phyloP scores from a whole-genome alignment of 2,888 invertebrate species.

The Hetaerina titia region DNA sequence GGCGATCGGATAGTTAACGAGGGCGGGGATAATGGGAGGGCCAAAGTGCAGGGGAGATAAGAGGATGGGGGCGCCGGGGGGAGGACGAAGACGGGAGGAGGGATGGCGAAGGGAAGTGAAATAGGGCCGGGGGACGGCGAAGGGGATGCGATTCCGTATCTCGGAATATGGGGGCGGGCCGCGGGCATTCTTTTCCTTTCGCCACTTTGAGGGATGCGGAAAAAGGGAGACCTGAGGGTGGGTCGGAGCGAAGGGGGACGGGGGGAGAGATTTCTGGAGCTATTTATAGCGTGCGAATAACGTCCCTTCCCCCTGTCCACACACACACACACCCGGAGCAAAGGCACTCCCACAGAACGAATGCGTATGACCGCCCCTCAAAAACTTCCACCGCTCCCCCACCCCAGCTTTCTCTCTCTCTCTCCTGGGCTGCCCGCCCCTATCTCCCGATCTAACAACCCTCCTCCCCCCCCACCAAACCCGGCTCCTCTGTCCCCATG shows the following conservation, averaged over 20 bases:
- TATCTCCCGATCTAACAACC: background rate
- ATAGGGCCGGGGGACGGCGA: background rate
- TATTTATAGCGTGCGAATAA: slow-evolving; percentile 65
- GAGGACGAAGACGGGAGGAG: background rate
- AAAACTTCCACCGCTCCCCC: background rate
- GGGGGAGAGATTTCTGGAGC: slow-evolving; percentile 20
- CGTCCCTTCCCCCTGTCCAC: slow-evolving; percentile 7
- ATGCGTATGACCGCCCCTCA: background rate
- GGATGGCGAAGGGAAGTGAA: background rate
- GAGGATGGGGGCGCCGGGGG: background rate
- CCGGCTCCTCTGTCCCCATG: background rate
- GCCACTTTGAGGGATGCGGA: slow-evolving; percentile 15
- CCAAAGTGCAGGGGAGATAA: slow-evolving; percentile 29
- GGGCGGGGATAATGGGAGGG: background rate
- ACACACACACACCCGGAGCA: background rate
- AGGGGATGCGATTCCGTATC: slow-evolving; percentile 22
- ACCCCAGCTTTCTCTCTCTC: background rate
- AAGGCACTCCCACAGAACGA: background rate
- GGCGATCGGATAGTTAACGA: slow-evolving; percentile 15
- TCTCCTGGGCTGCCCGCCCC: background rate
- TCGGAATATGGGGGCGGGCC: background rate
- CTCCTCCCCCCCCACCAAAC: background rate
- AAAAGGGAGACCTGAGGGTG: background rate
- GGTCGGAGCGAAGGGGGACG: background rate
- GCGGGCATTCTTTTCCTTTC: slow-evolving; percentile 23